Conservation (phyloP, 2,888 invertebrate species). For the Metellina segmentata region DNA sequence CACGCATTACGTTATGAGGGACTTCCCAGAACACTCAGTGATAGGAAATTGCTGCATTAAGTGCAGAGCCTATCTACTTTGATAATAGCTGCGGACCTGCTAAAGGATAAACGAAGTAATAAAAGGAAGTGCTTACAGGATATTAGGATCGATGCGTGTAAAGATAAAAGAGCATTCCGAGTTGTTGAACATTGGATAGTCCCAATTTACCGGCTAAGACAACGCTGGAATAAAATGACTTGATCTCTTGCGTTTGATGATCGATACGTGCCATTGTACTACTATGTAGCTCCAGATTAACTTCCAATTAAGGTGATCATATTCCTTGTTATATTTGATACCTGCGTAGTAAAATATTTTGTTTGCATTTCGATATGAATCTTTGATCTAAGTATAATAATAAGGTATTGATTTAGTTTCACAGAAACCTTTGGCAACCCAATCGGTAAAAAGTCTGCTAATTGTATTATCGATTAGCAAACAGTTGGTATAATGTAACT, state of each 20-base stretch:
- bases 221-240: not conserved
- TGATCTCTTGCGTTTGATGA: not conserved
- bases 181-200: not conserved
- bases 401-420: no score
- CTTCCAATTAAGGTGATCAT: no score
- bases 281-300: no score
- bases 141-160: not conserved
- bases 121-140: not conserved
- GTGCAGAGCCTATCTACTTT: not conserved
- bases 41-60: not conserved
- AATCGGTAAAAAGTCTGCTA: no score
- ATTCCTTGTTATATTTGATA: no score
- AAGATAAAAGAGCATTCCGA: not conserved
- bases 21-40: not conserved
- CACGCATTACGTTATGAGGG: not conserved
- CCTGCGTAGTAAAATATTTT: no score
- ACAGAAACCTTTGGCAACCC: no score
- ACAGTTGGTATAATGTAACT: no score
- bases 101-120: not conserved
- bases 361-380: no score
- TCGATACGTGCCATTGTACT: no score
- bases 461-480: no score
- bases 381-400: no score
- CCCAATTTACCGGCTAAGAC: not conserved
- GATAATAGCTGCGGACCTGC: not conserved